Evolutionary conservation across 2,113 vertebrate species (phyloP), one percentile per base, ranked within the genome.

Genomic region (Erpornis zantholeuca): DNA sequence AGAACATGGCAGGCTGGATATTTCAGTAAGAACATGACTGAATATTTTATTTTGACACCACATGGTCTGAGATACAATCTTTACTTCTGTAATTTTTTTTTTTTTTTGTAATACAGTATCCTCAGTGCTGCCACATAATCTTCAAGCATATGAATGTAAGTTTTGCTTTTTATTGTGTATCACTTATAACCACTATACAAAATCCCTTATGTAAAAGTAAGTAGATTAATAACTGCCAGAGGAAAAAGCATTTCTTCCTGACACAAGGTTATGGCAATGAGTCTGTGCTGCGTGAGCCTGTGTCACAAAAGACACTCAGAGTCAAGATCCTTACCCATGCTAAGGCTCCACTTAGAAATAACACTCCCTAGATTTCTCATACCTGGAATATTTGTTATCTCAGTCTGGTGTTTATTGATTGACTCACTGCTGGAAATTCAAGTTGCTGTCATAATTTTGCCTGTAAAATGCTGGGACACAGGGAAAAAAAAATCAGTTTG

Each of bases 241-340:
- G 35, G 50, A 66, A 63, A 73, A 84, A 22, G 11, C 22, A 47
- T 63, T 70, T 83, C 28, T 72, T 61, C 25, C 27, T 54, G 33
- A 66, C 17, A 7, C 11, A 29, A 36, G 27, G 15, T 9, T 19
- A 19, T 16, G 64, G 54, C 64, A 65, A 11, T 0, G 1, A 53
- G 36, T 14, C 54, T 69, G 53, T 83, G 45, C 60, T 77, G 45
- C 0, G 0, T 40, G 52, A 94, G 66, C 38, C 42, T 3, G 1
- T 60, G 52, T 29, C 63, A 64, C 21, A 11, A 52, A 77, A 71
- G n/a, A 23, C 21, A 31, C 33, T 40, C 31, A 23, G 35, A 66
- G 47, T 40, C 36, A 35, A 69, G 45, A 45, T 79, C 49, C 24
- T 64, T 29, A 36, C 17, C 40, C 12, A 3, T 40, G 33, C 28